Evolutionary conservation across 2,797 vertebrate genomes (phyloP), one percentile per base, ranked within the genome.

Genomic region (Arnoldichthys spilopterus): DNA sequence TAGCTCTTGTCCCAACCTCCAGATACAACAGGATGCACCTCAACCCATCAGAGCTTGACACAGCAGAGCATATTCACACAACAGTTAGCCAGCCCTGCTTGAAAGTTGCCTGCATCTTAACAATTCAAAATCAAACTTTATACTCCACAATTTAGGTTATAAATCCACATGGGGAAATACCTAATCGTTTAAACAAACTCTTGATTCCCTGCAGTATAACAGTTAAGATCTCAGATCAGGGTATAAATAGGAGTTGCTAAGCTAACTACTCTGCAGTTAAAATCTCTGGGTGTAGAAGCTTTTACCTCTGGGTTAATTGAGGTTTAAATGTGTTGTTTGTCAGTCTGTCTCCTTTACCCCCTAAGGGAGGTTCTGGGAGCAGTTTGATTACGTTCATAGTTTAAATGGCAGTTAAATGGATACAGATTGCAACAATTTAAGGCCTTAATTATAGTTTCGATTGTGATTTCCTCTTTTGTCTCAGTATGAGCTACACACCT

Each of bases 401-500:
- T 20, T 67, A 74, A 83, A 83, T 80, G 30, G 51, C 32, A 40
- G 2, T 30, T 59, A 53, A 81, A 49, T 76, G 43, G 22, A 83
- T 81, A 82, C 62, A 56, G 78, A 84, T 82, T 86, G 66, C 77
- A 15, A 53, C 51, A 59, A 28, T 74, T 74, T 74, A 61, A 68
- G 24, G 47, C 75, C 68, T 82, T 81, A 85, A 85, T 83, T 76
- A 40, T 40, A 40, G 32, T 76, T 72, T 68, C 56, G 47, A 81
- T 82, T 71, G 59, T 67, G 63, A 69, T 28, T 43, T 66, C 56
- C 54, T 30, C 37, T 66, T 32, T n/a, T 51, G 18, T 53, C 13
- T 58, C 28, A 30, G 45, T 28, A 28, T 15, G 53, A 56, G 30
- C 49, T 26, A 12, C 51, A 72, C 69, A 56, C 51, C 68, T 71